phyloP scores from a whole-genome alignment of 2,113 vertebrate genomes.

The Neolamprologus devosi region DNA sequence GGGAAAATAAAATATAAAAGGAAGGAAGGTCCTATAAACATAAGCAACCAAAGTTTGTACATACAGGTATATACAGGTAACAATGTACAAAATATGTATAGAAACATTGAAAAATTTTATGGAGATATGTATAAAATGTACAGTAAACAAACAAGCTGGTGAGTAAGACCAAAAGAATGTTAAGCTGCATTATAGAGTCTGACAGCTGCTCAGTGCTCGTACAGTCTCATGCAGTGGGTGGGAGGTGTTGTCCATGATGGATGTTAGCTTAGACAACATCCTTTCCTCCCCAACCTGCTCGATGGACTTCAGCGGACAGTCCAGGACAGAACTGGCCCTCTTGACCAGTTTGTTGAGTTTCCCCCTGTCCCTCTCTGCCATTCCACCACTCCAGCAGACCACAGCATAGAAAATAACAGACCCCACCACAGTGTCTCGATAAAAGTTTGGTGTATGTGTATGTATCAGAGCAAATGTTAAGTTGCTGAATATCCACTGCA shows the following conservation, averaged over 20 bases:
- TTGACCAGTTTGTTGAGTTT: rapidly evolving
- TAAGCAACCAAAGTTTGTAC: not conserved
- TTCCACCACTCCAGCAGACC: not conserved
- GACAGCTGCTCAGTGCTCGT: not conserved
- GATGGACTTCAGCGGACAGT: not conserved
- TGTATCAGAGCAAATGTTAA: not conserved
- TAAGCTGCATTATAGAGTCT: not conserved
- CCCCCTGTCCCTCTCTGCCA: not conserved
- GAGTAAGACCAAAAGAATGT: not conserved
- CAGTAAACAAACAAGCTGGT: not conserved
- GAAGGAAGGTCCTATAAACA: not conserved
- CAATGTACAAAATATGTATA: not conserved
- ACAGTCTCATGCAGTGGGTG: not conserved
- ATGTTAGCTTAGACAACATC: not conserved
- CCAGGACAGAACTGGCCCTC: not conserved
- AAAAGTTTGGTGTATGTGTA: not conserved
- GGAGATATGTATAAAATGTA: not conserved
- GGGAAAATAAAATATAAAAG: not conserved
- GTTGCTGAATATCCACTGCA: not conserved
- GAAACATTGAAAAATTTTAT: not conserved
- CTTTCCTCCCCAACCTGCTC: not conserved
- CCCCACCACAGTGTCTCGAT: not conserved
- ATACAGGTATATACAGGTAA: not conserved
- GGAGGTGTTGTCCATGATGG: not conserved
- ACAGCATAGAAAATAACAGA: not conserved